These are phyloP conservation scores for Phyllotreta striolata DNA, from an alignment of 2,888 invertebrate genomes.

Conservation along the genomic window DNA sequence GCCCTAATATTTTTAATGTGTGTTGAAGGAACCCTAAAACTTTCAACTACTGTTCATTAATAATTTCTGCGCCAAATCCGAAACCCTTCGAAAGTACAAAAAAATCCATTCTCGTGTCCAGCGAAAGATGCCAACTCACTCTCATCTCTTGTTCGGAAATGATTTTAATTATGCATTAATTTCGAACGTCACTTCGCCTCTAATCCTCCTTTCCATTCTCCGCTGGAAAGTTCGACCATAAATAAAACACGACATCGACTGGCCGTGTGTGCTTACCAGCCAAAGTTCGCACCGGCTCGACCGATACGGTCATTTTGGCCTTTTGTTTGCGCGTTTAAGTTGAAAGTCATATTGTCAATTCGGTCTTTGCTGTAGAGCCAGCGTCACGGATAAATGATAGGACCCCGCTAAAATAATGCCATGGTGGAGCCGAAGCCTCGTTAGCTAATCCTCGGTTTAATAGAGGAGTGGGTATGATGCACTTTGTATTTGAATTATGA, in stretches of 20 bases:
- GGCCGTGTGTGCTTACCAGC: background rate
- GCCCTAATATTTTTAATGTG: too few relatives aligned
- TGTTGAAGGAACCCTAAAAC: background rate
- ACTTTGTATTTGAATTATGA: too few relatives aligned
- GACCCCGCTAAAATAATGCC: background rate
- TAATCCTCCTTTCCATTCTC: background rate
- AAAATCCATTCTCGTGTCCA: background rate
- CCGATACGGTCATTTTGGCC: background rate
- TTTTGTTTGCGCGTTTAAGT: conserved; percentile 8
- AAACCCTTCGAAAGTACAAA: too few relatives aligned
- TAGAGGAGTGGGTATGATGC: too few relatives aligned
- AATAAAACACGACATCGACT: conserved; percentile 9
- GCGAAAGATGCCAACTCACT: conserved; percentile 1
- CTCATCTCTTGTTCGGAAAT: background rate
- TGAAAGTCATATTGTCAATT: conserved; percentile 7
- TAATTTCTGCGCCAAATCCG: too few relatives aligned
- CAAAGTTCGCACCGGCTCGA: background rate
- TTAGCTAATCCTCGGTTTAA: too few relatives aligned
- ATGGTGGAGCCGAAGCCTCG: background rate
- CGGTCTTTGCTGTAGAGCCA: background rate
- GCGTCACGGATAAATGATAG: conserved; percentile 1
- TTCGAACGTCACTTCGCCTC: conserved; percentile 13
- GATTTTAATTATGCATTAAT: conserved; percentile 19
- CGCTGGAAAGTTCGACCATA: conserved; percentile 6
- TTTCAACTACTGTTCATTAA: background rate